A percentile compares a stretch with the other conserved stretches of the same genome.
phyloP scores from a whole-genome alignment of 2,113 vertebrate genomes.

The Sphyrna mokarran region DNA sequence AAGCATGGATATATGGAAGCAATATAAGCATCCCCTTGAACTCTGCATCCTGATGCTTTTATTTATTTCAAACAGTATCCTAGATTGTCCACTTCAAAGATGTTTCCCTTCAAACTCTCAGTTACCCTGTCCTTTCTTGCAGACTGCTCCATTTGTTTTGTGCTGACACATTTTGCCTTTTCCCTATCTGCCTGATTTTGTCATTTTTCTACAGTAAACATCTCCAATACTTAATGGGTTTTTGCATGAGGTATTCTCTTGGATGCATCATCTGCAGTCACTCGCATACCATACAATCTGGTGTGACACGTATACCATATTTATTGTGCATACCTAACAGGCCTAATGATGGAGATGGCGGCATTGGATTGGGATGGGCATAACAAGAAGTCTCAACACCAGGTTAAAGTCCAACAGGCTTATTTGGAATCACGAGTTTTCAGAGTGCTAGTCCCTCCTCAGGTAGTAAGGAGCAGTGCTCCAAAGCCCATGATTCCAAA shows the following conservation, averaged over 20 bases:
- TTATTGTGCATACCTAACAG: no score
- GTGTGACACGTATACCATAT: no score
- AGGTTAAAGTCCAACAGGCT: no score
- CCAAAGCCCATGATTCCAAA: no score
- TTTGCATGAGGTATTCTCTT: background rate
- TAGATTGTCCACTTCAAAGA: background rate
- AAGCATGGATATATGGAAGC: background rate
- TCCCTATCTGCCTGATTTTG: background rate
- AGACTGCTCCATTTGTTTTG: background rate
- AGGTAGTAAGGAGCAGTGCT: no score
- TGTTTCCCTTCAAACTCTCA: background rate
- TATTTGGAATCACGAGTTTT: no score
- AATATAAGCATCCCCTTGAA: background rate
- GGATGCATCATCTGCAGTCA: background rate
- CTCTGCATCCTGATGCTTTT: background rate
- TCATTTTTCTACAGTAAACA: background rate
- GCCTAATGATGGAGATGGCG: no score
- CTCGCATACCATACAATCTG: background rate
- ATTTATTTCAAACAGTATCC: background rate
- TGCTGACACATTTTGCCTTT: background rate
- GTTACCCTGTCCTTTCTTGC: background rate
- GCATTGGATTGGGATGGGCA: no score
- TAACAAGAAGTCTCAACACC: no score
- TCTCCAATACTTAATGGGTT: no score
- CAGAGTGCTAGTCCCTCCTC: no score